phyloP scores from a whole-genome alignment of 2,113 vertebrate genomes.

The Antechinus stuartii region DNA sequence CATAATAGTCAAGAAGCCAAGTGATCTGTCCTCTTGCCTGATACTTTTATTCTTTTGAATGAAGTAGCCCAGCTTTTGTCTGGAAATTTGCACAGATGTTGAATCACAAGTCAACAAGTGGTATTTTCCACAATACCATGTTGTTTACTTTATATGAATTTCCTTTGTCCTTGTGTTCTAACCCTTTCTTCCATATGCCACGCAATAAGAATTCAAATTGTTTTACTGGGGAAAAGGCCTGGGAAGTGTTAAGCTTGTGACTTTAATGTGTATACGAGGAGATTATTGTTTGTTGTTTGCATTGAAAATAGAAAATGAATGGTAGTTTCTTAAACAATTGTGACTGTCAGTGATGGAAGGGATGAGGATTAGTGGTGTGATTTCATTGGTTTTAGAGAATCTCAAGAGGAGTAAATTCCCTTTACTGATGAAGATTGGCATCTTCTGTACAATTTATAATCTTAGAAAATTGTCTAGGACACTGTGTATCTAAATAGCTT shows the following conservation, averaged over 20 bases:
- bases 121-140: conserved; percentile 9
- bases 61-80: conserved; percentile 37
- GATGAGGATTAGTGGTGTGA: not conserved
- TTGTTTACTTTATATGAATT: conserved; percentile 23
- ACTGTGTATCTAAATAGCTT: not conserved
- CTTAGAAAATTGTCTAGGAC: not conserved
- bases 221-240: not conserved
- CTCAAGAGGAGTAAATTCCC: not conserved
- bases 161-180: conserved; percentile 4
- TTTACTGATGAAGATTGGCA: not conserved
- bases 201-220: conserved; percentile 38
- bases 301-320: conserved; percentile 45
- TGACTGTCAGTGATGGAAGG: not conserved
- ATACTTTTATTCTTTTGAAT: conserved; percentile 11
- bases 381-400: not conserved
- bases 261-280: conserved; percentile 33
- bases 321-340: conserved; percentile 23
- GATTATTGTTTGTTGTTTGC: conserved; percentile 59
- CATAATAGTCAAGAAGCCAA: conserved; percentile 46
- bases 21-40: conserved; percentile 38
- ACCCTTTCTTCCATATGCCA: conserved; percentile 1
- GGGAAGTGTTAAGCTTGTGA: conserved; percentile 36
- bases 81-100: conserved; percentile 30
- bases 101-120: conserved; percentile 25
- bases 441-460: not conserved